phyloP scores from a whole-genome alignment of 2,888 invertebrate species.

The Drosophila kambysellisi region DNA sequence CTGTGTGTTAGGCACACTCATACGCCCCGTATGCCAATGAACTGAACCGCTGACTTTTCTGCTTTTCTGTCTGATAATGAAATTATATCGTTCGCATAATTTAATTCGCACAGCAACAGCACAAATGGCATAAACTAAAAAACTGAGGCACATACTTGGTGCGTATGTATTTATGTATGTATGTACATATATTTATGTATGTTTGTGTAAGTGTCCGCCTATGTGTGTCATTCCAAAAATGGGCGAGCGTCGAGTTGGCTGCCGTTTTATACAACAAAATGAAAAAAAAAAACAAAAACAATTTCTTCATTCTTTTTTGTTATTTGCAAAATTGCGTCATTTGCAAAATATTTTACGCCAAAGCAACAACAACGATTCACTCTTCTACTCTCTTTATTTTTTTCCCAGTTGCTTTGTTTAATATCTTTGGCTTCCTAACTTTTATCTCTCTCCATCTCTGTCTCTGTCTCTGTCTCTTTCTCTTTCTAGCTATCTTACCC shows the following conservation, averaged over 20 bases:
- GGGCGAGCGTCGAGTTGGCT: slow-evolving; percentile 69
- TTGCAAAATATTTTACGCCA: slow-evolving; percentile 67
- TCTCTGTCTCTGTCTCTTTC: not conserved
- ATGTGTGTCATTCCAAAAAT: slow-evolving; percentile 53
- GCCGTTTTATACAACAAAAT: slow-evolving; percentile 40
- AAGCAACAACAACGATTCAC: not conserved
- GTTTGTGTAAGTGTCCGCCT: not conserved
- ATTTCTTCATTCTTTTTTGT: slow-evolving; percentile 20
- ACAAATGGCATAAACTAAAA: slow-evolving; percentile 43
- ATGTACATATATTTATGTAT: not conserved
- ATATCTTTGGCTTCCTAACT: slow-evolving; percentile 25
- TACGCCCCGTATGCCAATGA: slow-evolving; percentile 72
- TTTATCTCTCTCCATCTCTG: not conserved
- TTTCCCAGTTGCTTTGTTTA: slow-evolving; percentile 20
- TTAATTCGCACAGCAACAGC: slow-evolving; percentile 67
- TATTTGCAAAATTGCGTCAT: slow-evolving; percentile 72
- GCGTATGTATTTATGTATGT: not conserved
- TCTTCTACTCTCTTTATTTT: slow-evolving; percentile 18
- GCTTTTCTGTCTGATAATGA: slow-evolving; percentile 74
- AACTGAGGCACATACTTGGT: not conserved
- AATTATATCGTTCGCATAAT: slow-evolving; percentile 82
- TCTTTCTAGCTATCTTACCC: not conserved
- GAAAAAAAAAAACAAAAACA: slow-evolving; percentile 7
- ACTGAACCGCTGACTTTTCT: slow-evolving; percentile 47
- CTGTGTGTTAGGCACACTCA: slow-evolving; percentile 44